Evolutionary conservation across 2,888 invertebrate genomes (phyloP).

Genomic region (Marronus borbonicus): DNA sequence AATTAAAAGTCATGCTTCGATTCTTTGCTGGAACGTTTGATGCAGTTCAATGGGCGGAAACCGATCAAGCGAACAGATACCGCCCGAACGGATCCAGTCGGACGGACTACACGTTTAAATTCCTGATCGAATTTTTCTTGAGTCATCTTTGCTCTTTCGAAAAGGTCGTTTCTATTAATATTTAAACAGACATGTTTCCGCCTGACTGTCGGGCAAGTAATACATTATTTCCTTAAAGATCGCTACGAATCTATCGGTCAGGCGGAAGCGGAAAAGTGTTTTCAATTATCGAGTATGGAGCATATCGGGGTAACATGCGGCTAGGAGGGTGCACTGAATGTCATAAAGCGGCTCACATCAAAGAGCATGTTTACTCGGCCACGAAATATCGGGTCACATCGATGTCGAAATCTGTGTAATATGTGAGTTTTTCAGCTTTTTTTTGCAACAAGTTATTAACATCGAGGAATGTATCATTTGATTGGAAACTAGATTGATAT

Average conservation of each 20-base stretch:
- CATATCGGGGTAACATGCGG: background rate
- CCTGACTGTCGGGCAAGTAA: constrained; percentile 35
- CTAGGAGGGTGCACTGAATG: background rate
- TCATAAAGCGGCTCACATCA: constrained; percentile 4
- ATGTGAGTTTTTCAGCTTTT: too few species aligned
- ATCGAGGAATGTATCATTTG: too few species aligned
- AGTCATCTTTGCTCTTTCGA: constrained; percentile 43
- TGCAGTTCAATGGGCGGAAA: constrained; percentile 44
- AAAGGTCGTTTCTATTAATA: constrained; percentile 45
- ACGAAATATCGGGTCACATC: too few species aligned
- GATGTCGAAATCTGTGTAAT: too few species aligned
- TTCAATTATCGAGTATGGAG: constrained; percentile 40
- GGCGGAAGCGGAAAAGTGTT: constrained; percentile 22
- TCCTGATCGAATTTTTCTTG: constrained; percentile 43
- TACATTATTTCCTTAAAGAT: constrained; percentile 38
- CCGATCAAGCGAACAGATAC: constrained; percentile 36
- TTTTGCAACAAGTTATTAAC: too few species aligned
- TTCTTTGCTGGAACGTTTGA: constrained; percentile 37
- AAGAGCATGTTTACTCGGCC: background rate
- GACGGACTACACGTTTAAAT: constrained; percentile 35
- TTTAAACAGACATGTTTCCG: constrained; percentile 43
- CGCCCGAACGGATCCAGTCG: constrained; percentile 15
- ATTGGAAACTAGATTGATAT: too few species aligned
- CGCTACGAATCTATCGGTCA: constrained; percentile 23
- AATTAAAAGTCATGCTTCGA: constrained; percentile 43